These are phyloP conservation scores for Melieria picta DNA, from an alignment of 2,888 invertebrate species.

Conservation along the genomic window DNA sequence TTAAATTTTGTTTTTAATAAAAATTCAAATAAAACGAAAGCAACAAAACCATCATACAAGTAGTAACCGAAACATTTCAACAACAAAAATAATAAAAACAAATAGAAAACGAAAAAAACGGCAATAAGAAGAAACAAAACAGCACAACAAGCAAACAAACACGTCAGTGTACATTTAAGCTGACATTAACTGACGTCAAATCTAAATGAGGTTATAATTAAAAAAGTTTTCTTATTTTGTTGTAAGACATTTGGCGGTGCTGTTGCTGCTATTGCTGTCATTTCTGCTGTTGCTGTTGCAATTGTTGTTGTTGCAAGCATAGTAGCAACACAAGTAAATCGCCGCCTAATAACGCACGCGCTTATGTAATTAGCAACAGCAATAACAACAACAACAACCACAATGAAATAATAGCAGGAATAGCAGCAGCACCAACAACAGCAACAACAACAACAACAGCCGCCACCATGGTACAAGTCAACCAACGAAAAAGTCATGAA, in stretches of 20 bases:
- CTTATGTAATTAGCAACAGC: slow-evolving; percentile 58
- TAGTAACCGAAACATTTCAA: no score
- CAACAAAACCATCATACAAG: no score
- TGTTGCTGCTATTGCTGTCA: not conserved
- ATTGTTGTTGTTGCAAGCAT: not conserved
- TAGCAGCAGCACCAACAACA: slow-evolving; percentile 30
- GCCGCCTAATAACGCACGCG: slow-evolving; percentile 58
- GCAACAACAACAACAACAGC: slow-evolving; percentile 48
- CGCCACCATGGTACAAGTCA: not conserved
- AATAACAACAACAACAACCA: slow-evolving; percentile 45
- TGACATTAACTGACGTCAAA: slow-evolving; percentile 52
- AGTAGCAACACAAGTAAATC: not conserved
- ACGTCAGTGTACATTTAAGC: slow-evolving; percentile 25
- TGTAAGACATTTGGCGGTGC: slow-evolving; percentile 23
- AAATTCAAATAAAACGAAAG: no score
- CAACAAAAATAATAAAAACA: no score
- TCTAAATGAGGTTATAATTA: slow-evolving; percentile 63
- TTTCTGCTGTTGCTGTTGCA: slow-evolving; percentile 40
- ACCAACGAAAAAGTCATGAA: slow-evolving; percentile 10
- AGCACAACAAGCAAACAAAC: not conserved
- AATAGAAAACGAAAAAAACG: no score
- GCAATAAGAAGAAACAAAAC: no score
- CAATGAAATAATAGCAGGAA: slow-evolving; percentile 14
- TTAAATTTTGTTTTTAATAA: no score
- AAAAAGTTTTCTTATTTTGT: slow-evolving; percentile 60